Evolutionary conservation across 2,888 invertebrate genomes (phyloP).

Genomic region (Drosophila trichaetosa): DNA sequence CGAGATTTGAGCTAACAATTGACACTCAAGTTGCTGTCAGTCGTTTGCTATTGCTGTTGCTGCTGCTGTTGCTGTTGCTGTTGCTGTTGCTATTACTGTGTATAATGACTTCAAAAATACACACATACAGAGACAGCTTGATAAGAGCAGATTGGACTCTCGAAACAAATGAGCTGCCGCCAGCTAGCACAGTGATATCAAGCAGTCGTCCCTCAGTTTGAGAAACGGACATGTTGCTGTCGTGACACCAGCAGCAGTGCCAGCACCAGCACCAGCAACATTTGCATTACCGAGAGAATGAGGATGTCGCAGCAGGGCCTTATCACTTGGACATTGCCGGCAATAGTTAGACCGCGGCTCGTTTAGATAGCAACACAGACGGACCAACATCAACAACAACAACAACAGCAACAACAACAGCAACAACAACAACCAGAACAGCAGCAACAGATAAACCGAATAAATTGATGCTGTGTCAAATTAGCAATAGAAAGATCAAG

Average conservation of each 20-base stretch:
- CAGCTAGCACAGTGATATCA: conserved; percentile 30
- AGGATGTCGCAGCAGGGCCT: conserved; percentile 26
- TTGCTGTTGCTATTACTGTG: neutral
- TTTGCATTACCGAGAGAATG: conserved; percentile 13
- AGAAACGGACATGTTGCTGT: conserved; percentile 30
- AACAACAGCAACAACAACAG: conserved; percentile 2
- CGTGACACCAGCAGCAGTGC: conserved; percentile 14
- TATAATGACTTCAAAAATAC: conserved; percentile 42
- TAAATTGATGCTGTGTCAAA: conserved; percentile 43
- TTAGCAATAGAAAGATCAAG: conserved; percentile 50
- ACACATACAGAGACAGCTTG: conserved; percentile 14
- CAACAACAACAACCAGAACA: conserved; percentile 8
- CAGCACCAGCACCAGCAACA: conserved; percentile 34
- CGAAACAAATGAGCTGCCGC: conserved; percentile 34
- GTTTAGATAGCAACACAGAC: conserved; percentile 40
- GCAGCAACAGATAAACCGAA: conserved; percentile 31
- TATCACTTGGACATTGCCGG: conserved; percentile 34
- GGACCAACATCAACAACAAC: conserved; percentile 2
- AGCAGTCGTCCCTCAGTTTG: conserved; percentile 26
- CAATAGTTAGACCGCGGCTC: conserved; percentile 32
- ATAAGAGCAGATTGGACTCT: conserved; percentile 44
- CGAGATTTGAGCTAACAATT: conserved; percentile 63
- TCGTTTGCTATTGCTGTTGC: conserved; percentile 8
- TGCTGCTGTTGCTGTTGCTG: neutral
- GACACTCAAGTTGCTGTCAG: conserved; percentile 56